phyloP scores from a whole-genome alignment of 2,797 vertebrate genomes.

The Gouania willdenowi region DNA sequence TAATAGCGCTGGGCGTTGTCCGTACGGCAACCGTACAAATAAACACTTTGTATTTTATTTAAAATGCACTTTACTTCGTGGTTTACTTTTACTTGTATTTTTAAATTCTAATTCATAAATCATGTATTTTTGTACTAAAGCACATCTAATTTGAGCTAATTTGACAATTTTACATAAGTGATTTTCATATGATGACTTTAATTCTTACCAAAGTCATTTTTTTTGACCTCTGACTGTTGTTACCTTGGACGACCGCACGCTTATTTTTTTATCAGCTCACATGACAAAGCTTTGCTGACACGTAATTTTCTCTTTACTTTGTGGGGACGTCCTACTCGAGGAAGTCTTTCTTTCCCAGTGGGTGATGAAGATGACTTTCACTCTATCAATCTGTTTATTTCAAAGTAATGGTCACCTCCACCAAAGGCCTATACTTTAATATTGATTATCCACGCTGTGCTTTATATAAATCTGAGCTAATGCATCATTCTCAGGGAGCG shows the following conservation, averaged over 20 bases:
- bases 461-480: conserved; percentile 64
- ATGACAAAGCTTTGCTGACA: conserved; percentile 16
- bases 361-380: conserved; percentile 40
- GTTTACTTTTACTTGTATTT: no score
- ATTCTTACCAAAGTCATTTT: no score
- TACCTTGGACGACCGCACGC: neutral
- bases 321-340: conserved; percentile 28
- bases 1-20: no score
- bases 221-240: neutral
- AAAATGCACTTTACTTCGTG: no score
- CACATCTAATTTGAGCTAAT: no score
- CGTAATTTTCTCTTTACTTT: conserved; percentile 9
- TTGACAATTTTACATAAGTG: no score
- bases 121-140: no score
- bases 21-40: no score
- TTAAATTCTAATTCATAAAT: no score
- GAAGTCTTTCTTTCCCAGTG: conserved; percentile 28
- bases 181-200: no score
- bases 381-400: conserved; percentile 62
- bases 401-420: conserved; percentile 68
- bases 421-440: conserved; percentile 54
- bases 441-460: conserved; percentile 38
- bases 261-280: conserved; percentile 7
- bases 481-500: conserved; percentile 18
- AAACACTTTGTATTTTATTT: no score